These are phyloP conservation scores for Peromyscus melanophrys DNA, from an alignment of 2,797 vertebrate genomes.

Conservation along the genomic window DNA sequence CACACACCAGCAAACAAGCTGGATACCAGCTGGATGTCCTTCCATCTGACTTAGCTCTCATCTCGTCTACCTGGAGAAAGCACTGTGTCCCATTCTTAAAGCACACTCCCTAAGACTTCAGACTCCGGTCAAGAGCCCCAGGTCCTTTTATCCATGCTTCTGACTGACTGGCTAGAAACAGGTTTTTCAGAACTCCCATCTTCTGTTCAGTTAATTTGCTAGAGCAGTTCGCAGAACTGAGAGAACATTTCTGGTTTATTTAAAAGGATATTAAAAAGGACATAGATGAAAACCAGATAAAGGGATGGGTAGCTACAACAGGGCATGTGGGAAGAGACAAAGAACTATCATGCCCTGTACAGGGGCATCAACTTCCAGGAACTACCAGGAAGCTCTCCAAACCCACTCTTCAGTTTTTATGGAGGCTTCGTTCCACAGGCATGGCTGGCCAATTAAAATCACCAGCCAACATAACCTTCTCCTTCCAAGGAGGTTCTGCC, in stretches of 20 bases:
- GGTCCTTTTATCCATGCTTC: neutral
- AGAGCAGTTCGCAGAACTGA: neutral
- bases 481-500: neutral
- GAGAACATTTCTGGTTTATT: neutral
- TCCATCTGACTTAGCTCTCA: neutral
- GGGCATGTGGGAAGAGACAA: neutral
- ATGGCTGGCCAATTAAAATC: neutral
- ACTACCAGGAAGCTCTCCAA: neutral
- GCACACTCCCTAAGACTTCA: neutral
- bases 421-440: neutral
- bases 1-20: neutral
- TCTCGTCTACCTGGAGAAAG: neutral
- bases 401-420: neutral
- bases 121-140: neutral
- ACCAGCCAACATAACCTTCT: neutral
- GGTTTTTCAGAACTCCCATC: neutral
- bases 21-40: neutral
- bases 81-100: no score
- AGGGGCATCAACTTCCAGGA: neutral
- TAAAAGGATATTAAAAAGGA: neutral
- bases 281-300: neutral
- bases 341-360: neutral
- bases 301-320: neutral
- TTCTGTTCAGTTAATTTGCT: neutral
- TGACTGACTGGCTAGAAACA: neutral